phyloP scores from a whole-genome alignment of 1,140 invertebrate species.

The Anastrepha ludens region DNA sequence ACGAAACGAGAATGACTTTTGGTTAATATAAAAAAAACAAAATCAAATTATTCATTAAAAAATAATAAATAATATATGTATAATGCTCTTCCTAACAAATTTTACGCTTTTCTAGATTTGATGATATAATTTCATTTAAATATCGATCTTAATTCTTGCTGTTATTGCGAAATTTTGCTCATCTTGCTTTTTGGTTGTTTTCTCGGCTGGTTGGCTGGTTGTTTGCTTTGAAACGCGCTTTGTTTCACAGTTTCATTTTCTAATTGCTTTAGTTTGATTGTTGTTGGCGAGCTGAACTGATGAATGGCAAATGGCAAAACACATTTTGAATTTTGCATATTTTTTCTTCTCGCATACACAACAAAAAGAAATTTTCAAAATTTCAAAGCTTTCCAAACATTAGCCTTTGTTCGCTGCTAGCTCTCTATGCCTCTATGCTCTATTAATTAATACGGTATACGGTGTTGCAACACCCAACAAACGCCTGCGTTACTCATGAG shows the following conservation, averaged over 20 bases:
- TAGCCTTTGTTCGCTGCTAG: not conserved
- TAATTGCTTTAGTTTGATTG: not conserved
- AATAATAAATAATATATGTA: conserved; percentile 58
- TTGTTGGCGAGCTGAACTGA: not conserved
- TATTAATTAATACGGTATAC: not conserved
- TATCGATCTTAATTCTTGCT: conserved; percentile 54
- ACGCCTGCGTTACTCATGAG: conserved; percentile 26
- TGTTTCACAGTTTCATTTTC: conserved; percentile 1
- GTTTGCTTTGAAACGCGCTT: not conserved
- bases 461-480: not conserved
- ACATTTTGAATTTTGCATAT: not conserved
- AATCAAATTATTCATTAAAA: conserved; percentile 67
- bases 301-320: conserved; percentile 14
- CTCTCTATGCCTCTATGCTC: not conserved
- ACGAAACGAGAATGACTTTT: conserved; percentile 58
- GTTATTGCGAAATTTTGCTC: conserved; percentile 50
- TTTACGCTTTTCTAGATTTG: conserved; percentile 32
- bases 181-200: conserved; percentile 36
- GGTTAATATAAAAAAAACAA: conserved; percentile 66
- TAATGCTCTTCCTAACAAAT: conserved; percentile 59
- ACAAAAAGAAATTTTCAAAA: conserved; percentile 32
- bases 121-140: conserved; percentile 49
- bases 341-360: not conserved
- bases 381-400: conserved; percentile 7
- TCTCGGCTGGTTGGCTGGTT: conserved; percentile 10